Conservation (phyloP, 35 echinoderm and acorn worm genomes). For the Stichopus chloronotus region DNA sequence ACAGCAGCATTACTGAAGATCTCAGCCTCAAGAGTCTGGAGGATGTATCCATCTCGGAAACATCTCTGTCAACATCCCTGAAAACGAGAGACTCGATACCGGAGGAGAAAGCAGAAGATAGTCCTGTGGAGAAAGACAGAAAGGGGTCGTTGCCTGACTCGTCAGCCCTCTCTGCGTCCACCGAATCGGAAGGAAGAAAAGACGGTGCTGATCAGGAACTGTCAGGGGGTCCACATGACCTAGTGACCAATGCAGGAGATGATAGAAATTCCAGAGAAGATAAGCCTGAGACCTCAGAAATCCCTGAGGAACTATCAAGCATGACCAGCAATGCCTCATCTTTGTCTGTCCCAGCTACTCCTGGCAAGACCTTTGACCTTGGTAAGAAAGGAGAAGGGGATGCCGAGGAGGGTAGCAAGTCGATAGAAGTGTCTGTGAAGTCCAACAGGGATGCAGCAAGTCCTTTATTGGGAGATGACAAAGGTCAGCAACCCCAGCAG, state of each 20-base stretch:
- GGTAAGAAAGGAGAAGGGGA: background rate
- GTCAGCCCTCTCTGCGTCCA: background rate
- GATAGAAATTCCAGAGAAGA: background rate
- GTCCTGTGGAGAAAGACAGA: slow-evolving; percentile 28
- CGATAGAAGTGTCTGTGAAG: background rate
- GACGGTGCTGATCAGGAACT: background rate
- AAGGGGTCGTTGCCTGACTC: background rate
- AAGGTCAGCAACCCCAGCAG: slow-evolving; percentile 1
- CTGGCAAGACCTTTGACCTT: background rate
- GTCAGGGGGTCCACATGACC: background rate
- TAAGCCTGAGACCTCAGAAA: slow-evolving; percentile 31
- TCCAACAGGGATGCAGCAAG: slow-evolving; percentile 24
- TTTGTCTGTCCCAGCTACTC: background rate
- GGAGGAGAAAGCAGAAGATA: slow-evolving; percentile 32
- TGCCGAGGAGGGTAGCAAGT: background rate
- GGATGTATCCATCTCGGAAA: slow-evolving; percentile 56
- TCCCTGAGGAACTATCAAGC: slow-evolving; percentile 49
- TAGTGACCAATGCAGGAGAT: background rate
- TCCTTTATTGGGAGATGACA: slow-evolving; percentile 4
- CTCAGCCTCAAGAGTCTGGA: slow-evolving; percentile 64
- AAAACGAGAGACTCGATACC: slow-evolving; percentile 15
- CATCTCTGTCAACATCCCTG: slow-evolving; percentile 32
- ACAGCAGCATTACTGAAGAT: slow-evolving; percentile 72
- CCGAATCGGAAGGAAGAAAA: background rate
- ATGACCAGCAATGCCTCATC: slow-evolving; percentile 16